Evolutionary conservation across 92 coral and sea anemone genomes (phyloP), one percentile per base, ranked within the genome.

Genomic region (Muricea muricata): DNA sequence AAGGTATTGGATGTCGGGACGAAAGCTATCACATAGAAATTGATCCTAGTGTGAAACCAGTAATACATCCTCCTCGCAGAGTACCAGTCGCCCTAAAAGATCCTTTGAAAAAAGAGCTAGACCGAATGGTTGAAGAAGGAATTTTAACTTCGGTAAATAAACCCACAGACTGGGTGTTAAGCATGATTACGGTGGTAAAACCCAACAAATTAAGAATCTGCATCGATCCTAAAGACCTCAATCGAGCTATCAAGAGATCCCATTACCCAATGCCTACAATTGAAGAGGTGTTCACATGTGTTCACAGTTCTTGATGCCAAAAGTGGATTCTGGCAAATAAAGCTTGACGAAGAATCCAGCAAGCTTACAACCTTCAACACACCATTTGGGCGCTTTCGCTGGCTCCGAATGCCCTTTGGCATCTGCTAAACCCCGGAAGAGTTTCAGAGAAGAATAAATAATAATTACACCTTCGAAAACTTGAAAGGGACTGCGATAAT

Each of bases 371-470:
- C 76, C 31, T 81, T 81, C 18, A 81, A 81, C 45, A 81, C 65
- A 0, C 86, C 78, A 1, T 81, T 66, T 23, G 86, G 65, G 13
- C 78, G 86, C 4, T 45, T 14, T 69, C 75, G 75, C 0, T 81
- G 78, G 78, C 28, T 32, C 0, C 46, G 68, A 63, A n/a, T 82
- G 12, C 86, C 37, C 30, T 87, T 87, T 33, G 90, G 90, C 28
- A 80, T 87, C 67, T 54, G 41, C 47, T 80, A 81, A 17, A 76
- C 90, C 10, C 90, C 86, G 3, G 75, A 87, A 70, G 90, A 80
- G 31, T 80, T 71, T 32, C 75, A 87, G 29, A 67, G 70, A 33
- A 76, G 87, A 31, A 45, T 87, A 71, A 47, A 87, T 58, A 48
- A n/a, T n/a, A n/a, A n/a, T n/a, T n/a, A 65, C 35, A 60, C 78